Evolutionary conservation across 2,797 vertebrate species (phyloP), one percentile per base, ranked within the genome.

Genomic region (Phaenicophaeus curvirostris): DNA sequence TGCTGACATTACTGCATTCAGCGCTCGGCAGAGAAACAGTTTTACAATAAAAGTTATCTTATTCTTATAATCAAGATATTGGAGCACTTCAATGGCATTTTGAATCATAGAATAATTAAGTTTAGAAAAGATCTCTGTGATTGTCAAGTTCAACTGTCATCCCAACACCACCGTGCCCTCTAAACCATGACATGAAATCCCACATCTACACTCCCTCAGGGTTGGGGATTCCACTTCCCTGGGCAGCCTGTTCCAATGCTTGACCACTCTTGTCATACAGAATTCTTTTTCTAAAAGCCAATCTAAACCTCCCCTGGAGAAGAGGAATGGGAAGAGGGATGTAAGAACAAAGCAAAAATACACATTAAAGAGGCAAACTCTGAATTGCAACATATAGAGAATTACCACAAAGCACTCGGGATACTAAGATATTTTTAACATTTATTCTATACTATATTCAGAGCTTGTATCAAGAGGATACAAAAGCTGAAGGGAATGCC

Each of bases 321-420:
- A 16, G 42, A 42, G 15, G 42, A 42, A 42, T 41, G 39, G 83
- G 21, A 51, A 55, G 13, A 11, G n/a, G 11, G 9, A 19, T 21
- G 2, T 37, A 71, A 89, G 27, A 81, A n/a, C 7, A 24, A 82
- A 31, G 7, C 8, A 75, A 48, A 82, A 84, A 35, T 5, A n/a
- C 1, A 7, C 6, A 9, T 59, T 30, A 44, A 78, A 59, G 81
- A 48, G 27, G 30, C 21, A 73, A 73, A 71, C 30, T 74, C 51
- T 77, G 53, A 83, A 68, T 79, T 3, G 3, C n/a, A 58, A n/a
- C n/a, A 39, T 71, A 71, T 16, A 20, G 7, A 71, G 15, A 9
- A 9, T 46, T 74, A 63, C 31, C 19, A 74, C 51, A 51, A 30
- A 84, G 17, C 17, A 53, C 14, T 0, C 0, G 20, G 19, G 5